Conservation (phyloP, 1,140 invertebrate species). For the Meloidogyne hapla region DNA sequence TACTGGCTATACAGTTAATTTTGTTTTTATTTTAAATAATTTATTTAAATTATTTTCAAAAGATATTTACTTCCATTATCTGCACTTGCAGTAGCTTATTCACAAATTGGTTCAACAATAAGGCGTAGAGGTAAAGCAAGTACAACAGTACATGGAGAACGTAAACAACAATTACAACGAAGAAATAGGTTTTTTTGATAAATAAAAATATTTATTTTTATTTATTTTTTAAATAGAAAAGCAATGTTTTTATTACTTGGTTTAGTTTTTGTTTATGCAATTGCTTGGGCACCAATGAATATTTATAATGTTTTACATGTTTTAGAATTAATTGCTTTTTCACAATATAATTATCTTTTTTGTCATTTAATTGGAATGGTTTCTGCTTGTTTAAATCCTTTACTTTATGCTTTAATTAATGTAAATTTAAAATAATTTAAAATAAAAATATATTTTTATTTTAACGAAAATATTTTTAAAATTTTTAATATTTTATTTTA, state of each 20-base stretch:
- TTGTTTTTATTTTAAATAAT: neutral
- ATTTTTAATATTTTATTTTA: too few species aligned
- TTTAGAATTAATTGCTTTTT: conserved; percentile 60
- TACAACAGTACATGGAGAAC: conserved; percentile 48
- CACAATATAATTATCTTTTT: conserved; percentile 63
- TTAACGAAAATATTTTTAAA: too few species aligned
- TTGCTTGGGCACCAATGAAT: conserved; percentile 61
- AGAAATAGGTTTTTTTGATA: conserved; percentile 40
- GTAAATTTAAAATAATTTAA: neutral
- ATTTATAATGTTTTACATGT: conserved; percentile 62
- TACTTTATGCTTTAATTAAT: conserved; percentile 60
- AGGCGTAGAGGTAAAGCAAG: conserved; percentile 49
- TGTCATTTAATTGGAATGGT: conserved; percentile 62
- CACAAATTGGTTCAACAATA: conserved; percentile 62
- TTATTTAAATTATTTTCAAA: too few species aligned
- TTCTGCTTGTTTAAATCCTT: conserved; percentile 59
- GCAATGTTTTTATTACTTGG: conserved; percentile 56
- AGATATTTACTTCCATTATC: conserved; percentile 55
- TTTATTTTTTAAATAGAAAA: conserved; percentile 40
- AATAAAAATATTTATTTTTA: conserved; percentile 23
- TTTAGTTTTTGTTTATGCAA: conserved; percentile 58
- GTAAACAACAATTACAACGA: conserved; percentile 39
- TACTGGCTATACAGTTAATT: conserved; percentile 57
- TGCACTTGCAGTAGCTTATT: conserved; percentile 58
- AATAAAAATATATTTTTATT: too few species aligned